These are phyloP conservation scores for Mormyrus hasselquistii DNA, from an alignment of 2,797 vertebrate species.

Conservation along the genomic window DNA sequence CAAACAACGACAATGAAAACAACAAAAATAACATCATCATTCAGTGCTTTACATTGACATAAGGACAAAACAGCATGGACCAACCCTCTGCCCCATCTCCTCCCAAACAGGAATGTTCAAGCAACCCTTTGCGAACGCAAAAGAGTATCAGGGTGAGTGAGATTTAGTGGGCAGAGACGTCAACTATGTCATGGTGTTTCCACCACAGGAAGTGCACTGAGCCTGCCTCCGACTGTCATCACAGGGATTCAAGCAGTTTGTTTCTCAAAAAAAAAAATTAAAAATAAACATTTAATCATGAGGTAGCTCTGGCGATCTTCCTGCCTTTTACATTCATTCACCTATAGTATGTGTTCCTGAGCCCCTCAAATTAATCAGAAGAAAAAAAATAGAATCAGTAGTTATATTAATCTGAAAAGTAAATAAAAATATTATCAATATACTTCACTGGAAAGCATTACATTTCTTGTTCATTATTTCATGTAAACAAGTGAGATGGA, in stretches of 20 bases:
- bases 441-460: constrained; percentile 16
- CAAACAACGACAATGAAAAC: constrained; percentile 41
- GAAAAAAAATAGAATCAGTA: constrained; percentile 21
- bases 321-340: constrained; percentile 16
- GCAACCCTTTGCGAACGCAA: constrained; percentile 53
- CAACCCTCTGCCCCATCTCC: constrained; percentile 41
- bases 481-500: constrained; percentile 27
- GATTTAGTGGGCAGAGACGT: constrained; percentile 36
- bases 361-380: constrained; percentile 16
- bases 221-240: constrained; percentile 50
- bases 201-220: constrained; percentile 2
- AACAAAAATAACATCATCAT: constrained; percentile 34
- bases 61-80: constrained; percentile 49
- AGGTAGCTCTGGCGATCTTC: constrained; percentile 60
- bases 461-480: constrained; percentile 14
- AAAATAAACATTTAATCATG: constrained; percentile 43
- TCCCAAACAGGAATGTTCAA: constrained; percentile 54
- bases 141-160: constrained; percentile 55
- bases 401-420: constrained; percentile 27
- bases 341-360: constrained; percentile 6
- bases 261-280: constrained; percentile 30
- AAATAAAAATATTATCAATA: constrained; percentile 20
- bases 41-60: constrained; percentile 58
- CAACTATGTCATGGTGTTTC: constrained; percentile 49
- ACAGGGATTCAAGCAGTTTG: constrained; percentile 48